Conservation (phyloP, 1,140 invertebrate genomes). For the Lasioglossum albipes region DNA sequence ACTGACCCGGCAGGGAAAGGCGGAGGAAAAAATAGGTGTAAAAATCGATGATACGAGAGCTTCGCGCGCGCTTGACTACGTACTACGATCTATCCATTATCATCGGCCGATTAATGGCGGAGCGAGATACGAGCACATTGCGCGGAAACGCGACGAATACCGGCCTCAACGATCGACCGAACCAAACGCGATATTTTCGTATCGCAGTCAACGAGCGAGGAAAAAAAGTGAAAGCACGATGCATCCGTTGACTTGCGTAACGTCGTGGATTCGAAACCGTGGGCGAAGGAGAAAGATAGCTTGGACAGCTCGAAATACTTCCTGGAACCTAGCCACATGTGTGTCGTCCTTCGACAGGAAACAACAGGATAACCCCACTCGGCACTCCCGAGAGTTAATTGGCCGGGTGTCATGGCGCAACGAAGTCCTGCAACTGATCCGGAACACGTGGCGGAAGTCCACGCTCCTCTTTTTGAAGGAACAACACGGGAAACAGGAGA, state of each 20-base stretch:
- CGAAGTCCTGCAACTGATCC: conserved; percentile 12
- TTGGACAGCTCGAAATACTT: conserved; percentile 35
- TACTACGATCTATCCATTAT: conserved; percentile 52
- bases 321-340: conserved; percentile 45
- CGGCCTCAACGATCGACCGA: too few relatives aligned
- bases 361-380: conserved; percentile 4
- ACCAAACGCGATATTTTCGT: background rate
- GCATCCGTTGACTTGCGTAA: conserved; percentile 54
- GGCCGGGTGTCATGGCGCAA: conserved; percentile 5
- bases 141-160: too few relatives aligned
- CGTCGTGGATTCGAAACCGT: conserved; percentile 4
- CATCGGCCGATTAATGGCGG: background rate
- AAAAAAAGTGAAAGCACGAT: conserved; percentile 15
- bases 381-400: conserved; percentile 41
- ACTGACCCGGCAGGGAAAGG: conserved; percentile 53
- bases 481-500: background rate
- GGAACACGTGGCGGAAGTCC: conserved; percentile 23
- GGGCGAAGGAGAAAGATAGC: conserved; percentile 16
- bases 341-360: conserved; percentile 52
- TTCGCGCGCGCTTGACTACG: conserved; percentile 22
- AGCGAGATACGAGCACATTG: too few relatives aligned
- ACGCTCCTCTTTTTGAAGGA: background rate
- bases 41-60: conserved; percentile 61
- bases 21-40: conserved; percentile 43
- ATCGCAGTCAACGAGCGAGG: background rate